A percentile compares a stretch with the other conserved stretches of the same genome.
Conservation (phyloP, 1,140 invertebrate genomes). For the Samia ricini region DNA sequence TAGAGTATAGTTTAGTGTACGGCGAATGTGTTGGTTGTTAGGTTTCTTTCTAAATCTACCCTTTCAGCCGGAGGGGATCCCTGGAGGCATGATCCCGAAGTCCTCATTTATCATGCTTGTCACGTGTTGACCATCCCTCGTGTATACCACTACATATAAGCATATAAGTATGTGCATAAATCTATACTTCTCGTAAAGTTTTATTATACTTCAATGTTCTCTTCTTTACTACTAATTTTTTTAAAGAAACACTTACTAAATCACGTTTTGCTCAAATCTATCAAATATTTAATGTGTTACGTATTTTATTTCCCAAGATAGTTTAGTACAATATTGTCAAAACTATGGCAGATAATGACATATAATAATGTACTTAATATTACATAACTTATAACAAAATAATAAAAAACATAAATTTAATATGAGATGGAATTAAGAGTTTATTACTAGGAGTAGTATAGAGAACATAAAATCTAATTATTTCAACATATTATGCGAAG, state of each 20-base stretch:
- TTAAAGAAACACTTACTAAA: not conserved
- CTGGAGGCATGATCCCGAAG: slow-evolving; percentile 64
- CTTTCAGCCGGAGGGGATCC: slow-evolving; percentile 51
- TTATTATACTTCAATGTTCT: slow-evolving; percentile 16
- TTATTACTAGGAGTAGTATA: no score
- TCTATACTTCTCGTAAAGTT: slow-evolving; percentile 23
- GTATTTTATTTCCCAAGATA: no score
- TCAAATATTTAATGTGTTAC: no score
- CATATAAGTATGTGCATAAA: slow-evolving; percentile 35
- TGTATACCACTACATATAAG: slow-evolving; percentile 56
- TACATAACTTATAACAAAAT: no score
- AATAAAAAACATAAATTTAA: no score
- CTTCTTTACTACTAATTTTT: slow-evolving; percentile 16
- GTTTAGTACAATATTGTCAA: not conserved
- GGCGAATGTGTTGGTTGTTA: slow-evolving; percentile 29
- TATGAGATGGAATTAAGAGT: no score
- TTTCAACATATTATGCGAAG: no score
- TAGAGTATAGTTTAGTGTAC: slow-evolving; percentile 32
- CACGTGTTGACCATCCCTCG: slow-evolving; percentile 73
- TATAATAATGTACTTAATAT: no score
- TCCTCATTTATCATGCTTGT: slow-evolving; percentile 70
- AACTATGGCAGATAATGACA: not conserved
- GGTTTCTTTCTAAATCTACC: slow-evolving; percentile 43
- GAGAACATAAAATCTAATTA: no score
- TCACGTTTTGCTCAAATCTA: not conserved